Base-by-base conservation (phyloP, 2,888 invertebrate species). In the Chrysolina oricalcia region DNA sequence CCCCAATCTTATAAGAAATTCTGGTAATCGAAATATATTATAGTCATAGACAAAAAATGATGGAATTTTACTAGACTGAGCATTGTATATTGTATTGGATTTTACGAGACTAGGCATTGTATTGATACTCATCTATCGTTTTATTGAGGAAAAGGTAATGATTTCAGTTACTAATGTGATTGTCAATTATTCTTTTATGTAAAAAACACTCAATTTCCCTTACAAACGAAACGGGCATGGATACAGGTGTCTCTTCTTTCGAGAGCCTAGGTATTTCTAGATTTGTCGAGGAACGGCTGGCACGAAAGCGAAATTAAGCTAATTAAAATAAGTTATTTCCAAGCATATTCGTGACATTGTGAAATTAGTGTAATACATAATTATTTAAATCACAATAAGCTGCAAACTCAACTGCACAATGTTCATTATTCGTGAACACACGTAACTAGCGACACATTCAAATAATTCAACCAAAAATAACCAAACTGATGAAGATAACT, bases 381-480 rank as follows among this genome's bases (percentile, higher is more conserved):
- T 75, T 79, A 72, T 70, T 72, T 74, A 72, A 79, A 79, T 74
- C 78, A 79, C 77, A 79, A 79, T 77, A 74, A 74, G 75, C 71
- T 70, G 56, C 73, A 70, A 75, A 71, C 69, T 59, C 70, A 35
- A 66, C 64, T 56, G 63, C 70, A 75, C 72, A 75, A 68, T 72
- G 75, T 66, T 73, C 75, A 71, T 77, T 77, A 76, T 77, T 77
- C 59, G 59, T 59, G 59, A 59, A 27, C 59, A 35, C 27, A 59
- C 27, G 59, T 59, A 73, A 41, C 68, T 73, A 13, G 67, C 68
- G 17, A 68, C 62, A 73, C 63, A 62, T 63, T 62, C 62, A 17
- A 50, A 73, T 73, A 73, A 73, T 69, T 73, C 69, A 69, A 67
- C 68, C 73, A 73, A 69, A 59, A 78, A 78, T 78, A 78, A 76